Evolutionary conservation across 2,888 invertebrate genomes (phyloP), one percentile per base, ranked within the genome.

Genomic region (Yponomeuta evonymella): DNA sequence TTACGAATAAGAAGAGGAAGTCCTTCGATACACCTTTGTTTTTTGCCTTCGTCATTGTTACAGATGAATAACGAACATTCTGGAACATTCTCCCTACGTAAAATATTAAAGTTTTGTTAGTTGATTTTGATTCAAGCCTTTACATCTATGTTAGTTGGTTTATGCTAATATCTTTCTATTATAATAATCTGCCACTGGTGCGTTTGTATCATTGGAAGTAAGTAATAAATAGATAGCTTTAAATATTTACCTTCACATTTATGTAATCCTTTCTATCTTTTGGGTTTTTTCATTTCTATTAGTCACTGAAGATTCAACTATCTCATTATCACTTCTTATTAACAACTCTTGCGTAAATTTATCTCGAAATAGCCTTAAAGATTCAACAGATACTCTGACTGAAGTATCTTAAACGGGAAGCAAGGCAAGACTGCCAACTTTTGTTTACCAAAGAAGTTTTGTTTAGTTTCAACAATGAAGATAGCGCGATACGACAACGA

Each of bases 401-500:
- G 51, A 8, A 5, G 51, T 58, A 58, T 58, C 12, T 58, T 58
- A 9, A 15, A 8, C 51, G 51, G 15, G 12, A 15, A 12, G 51
- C 15, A 58, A 58, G 51, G 51, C 15, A 58, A 58, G 51, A 58
- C 51, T 58, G 51, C 51, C 51, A 15, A 5, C 51, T 12, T 58
- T 15, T 58, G 15, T 58, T 58, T 58, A 12, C 51, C 15, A 12
- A 58, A 58, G 51, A 15, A 58, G 15, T 58, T 15, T 1, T 58
- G 51, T 58, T 58, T 58, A 58, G 51, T 15, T 58, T 58, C 51
- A 58, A 58, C 51, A 58, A 58, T 58, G 51, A 58, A 58, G 51
- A 58, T 58, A 58, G 51, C 15, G 51, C 3, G 51, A 58, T 58
- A 58, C 4, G 51, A 58, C 51, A 58, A 12, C 15, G 51, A 58